These are phyloP conservation scores for Acanthurus lineatus DNA, from an alignment of 2,797 vertebrate species.

Conservation along the genomic window DNA sequence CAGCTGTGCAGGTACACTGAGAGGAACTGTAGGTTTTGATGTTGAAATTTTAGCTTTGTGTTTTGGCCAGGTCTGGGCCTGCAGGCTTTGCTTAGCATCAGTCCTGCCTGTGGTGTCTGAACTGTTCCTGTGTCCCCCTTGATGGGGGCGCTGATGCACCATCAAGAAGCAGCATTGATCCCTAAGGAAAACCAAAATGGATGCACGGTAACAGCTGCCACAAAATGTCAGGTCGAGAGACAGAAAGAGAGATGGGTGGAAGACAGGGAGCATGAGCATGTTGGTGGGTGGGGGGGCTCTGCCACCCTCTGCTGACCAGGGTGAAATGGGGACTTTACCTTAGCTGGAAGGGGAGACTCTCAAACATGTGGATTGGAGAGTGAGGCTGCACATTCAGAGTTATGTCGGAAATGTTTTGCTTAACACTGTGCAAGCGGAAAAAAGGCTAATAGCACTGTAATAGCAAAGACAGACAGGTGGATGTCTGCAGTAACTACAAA, in stretches of 20 bases:
- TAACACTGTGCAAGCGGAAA: too few relatives aligned
- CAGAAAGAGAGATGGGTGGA: slow-evolving; percentile 11
- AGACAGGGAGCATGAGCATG: slow-evolving; percentile 1
- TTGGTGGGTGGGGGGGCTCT: background rate
- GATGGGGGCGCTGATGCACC: slow-evolving; percentile 58
- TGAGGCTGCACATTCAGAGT: too few relatives aligned
- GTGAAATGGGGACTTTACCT: background rate
- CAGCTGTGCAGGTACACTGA: background rate
- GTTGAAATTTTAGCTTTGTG: background rate
- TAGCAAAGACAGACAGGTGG: too few relatives aligned
- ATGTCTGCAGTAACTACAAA: too few relatives aligned
- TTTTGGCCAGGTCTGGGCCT: background rate
- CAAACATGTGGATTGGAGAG: too few relatives aligned
- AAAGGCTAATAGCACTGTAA: too few relatives aligned
- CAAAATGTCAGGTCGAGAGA: slow-evolving; percentile 61
- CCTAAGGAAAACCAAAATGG: slow-evolving; percentile 65
- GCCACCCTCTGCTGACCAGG: background rate
- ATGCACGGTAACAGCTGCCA: slow-evolving; percentile 53
- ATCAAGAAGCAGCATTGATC: slow-evolving; percentile 62
- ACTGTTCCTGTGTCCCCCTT: slow-evolving; percentile 25
- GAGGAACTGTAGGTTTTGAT: background rate
- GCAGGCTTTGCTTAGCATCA: slow-evolving; percentile 1
- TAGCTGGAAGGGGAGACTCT: background rate
- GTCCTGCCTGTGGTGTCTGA: slow-evolving; percentile 34
- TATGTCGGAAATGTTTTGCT: too few relatives aligned